Evolutionary conservation across 1,140 invertebrate genomes (phyloP), one percentile per base, ranked within the genome.

Genomic region (Drosophila erecta): DNA sequence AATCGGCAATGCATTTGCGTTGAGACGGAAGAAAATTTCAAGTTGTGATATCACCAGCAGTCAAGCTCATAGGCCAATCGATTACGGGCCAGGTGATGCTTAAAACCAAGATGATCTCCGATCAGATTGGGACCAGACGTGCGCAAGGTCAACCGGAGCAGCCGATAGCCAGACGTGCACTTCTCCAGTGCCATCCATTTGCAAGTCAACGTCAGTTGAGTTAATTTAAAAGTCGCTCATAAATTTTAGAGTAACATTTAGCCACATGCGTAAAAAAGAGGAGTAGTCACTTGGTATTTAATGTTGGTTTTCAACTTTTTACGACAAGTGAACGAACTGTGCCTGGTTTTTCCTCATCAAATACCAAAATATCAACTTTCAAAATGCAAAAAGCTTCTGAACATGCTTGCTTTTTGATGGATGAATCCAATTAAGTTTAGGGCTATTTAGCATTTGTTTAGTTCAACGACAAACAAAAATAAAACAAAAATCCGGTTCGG

Each of bases 301-400:
- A 78, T 60, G 66, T 62, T 41, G 50, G 75, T 35, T 50, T 69
- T 53, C 24, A 60, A 50, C 20, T 54, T 47, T 70, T 70, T 70
- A 70, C 43, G 67, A 70, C 51, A 57, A 67, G 73, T 76, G 73
- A 76, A 76, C 55, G 72, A 76, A 67, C 73, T 47, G 10, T 15
- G 43, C 43, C 6, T 78, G 80, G 83, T 78, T 86, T 86, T 87
- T 79, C 71, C 70, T 83, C 60, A 33, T 58, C 59, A 80, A 77
- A 85, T 77, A 65, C 58, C 83, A 60, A 86, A 87, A 86, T 60
- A 64, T 81, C 81, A 86, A 83, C 83, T 89, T 86, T 87, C 79
- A 72, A 83, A 71, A 46, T 66, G 51, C 57, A 47, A 27, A 33
- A 40, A 12, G 37, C 38, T 60, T 61, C 71, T 86, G 40, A 50